phyloP scores from a whole-genome alignment of 2,113 vertebrate species.

The Serinus canaria region DNA sequence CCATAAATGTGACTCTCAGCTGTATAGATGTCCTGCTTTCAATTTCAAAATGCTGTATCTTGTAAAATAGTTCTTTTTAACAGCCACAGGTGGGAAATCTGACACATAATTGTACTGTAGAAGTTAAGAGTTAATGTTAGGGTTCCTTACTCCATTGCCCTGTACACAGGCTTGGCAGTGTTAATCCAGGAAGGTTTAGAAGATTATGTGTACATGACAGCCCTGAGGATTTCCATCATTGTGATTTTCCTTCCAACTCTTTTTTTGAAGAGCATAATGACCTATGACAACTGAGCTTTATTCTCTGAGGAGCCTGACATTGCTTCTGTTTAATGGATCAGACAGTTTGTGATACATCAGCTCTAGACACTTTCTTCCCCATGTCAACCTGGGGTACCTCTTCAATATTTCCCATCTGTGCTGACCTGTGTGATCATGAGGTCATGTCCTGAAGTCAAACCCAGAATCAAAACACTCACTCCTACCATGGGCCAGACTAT shows the following conservation, averaged over 20 bases:
- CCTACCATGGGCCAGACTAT: constrained; percentile 14
- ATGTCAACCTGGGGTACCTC: constrained; percentile 5
- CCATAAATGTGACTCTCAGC: background rate
- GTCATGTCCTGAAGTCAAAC: constrained; percentile 56
- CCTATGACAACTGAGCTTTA: constrained; percentile 39
- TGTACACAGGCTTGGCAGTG: background rate
- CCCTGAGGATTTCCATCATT: constrained; percentile 26
- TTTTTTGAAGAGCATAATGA: background rate
- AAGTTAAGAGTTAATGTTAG: background rate
- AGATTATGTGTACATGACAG: constrained; percentile 22
- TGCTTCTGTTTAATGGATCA: constrained; percentile 43
- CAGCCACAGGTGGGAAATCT: background rate
- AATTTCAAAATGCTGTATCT: background rate
- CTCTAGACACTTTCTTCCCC: constrained; percentile 37
- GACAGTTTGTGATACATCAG: constrained; percentile 51
- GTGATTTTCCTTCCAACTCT: constrained; percentile 22
- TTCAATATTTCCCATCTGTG: constrained; percentile 45
- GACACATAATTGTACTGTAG: background rate
- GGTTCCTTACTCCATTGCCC: background rate
- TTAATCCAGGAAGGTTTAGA: constrained; percentile 20
- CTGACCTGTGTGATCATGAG: constrained; percentile 51
- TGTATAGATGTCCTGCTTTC: background rate
- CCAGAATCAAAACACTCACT: constrained; percentile 34
- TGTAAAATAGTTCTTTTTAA: background rate
- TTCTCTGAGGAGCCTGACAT: constrained; percentile 26